Evolutionary conservation across 2,888 invertebrate genomes (phyloP).

Genomic region (Erebia epiphron): DNA sequence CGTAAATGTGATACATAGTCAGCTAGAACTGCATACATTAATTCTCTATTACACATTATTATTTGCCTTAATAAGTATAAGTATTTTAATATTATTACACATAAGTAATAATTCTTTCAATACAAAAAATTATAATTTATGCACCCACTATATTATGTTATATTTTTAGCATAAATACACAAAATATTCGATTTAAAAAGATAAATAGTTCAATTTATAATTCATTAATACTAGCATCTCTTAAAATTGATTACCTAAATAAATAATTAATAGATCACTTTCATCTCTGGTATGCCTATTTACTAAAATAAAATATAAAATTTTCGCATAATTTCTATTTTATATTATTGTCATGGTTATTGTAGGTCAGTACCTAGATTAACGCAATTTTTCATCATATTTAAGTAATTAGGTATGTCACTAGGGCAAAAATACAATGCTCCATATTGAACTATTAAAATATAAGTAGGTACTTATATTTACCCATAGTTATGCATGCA

Average conservation of each 20-base stretch:
- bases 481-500: no score
- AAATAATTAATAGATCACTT: slow-evolving; percentile 34
- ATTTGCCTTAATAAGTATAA: not conserved
- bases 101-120: not conserved
- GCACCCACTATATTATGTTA: not conserved
- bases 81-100: slow-evolving; percentile 5
- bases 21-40: no score
- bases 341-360: slow-evolving; percentile 73
- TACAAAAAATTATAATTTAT: not conserved
- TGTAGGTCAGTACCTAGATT: slow-evolving; percentile 53
- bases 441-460: no score
- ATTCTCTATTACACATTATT: slow-evolving; percentile 11
- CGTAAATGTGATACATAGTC: no score
- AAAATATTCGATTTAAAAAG: slow-evolving; percentile 17
- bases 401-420: not conserved
- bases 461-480: no score
- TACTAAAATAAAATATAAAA: slow-evolving; percentile 53
- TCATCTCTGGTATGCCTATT: slow-evolving; percentile 48
- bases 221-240: slow-evolving; percentile 33
- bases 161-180: not conserved
- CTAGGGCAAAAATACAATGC: no score
- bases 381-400: slow-evolving; percentile 31
- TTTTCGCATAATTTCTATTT: slow-evolving; percentile 53
- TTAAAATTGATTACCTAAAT: slow-evolving; percentile 30
- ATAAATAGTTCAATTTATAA: slow-evolving; percentile 29